Conservation (phyloP, 2,888 invertebrate species). For the Proisotoma minuta region DNA sequence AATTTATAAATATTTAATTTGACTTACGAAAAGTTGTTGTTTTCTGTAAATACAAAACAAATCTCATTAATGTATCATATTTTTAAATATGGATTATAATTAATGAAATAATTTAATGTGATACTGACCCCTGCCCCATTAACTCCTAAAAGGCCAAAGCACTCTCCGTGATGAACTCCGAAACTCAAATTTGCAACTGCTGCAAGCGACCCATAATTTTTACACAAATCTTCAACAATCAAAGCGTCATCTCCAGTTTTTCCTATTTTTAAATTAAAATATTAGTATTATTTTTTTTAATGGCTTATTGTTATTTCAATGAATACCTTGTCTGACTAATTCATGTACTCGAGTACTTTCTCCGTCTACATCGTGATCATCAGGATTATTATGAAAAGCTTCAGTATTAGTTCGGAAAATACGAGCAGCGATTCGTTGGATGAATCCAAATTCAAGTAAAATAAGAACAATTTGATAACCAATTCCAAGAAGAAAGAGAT, state of each 20-base stretch:
- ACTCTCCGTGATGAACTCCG: slow-evolving; percentile 28
- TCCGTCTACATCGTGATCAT: slow-evolving; percentile 30
- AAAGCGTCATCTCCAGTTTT: slow-evolving; percentile 26
- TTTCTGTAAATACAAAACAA: slow-evolving; percentile 14
- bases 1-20: too few species aligned
- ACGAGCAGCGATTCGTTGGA: slow-evolving; percentile 22
- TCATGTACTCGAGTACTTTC: slow-evolving; percentile 19
- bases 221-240: slow-evolving; percentile 27
- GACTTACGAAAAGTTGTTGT: slow-evolving; percentile 29
- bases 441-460: slow-evolving; percentile 24
- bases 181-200: slow-evolving; percentile 34
- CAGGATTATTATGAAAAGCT: slow-evolving; percentile 17
- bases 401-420: slow-evolving; percentile 2
- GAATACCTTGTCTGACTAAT: slow-evolving; percentile 19
- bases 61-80: neutral
- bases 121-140: slow-evolving; percentile 24
- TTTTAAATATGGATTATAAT: neutral
- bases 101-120: neutral
- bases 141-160: slow-evolving; percentile 17
- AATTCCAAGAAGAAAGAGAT: slow-evolving; percentile 23
- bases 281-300: neutral
- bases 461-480: slow-evolving; percentile 24
- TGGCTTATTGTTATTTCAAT: neutral
- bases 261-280: slow-evolving; percentile 11
- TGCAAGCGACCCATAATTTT: slow-evolving; percentile 33